Base-by-base conservation (phyloP, 2,797 vertebrate genomes). In the Philypnodon macrostomus region DNA sequence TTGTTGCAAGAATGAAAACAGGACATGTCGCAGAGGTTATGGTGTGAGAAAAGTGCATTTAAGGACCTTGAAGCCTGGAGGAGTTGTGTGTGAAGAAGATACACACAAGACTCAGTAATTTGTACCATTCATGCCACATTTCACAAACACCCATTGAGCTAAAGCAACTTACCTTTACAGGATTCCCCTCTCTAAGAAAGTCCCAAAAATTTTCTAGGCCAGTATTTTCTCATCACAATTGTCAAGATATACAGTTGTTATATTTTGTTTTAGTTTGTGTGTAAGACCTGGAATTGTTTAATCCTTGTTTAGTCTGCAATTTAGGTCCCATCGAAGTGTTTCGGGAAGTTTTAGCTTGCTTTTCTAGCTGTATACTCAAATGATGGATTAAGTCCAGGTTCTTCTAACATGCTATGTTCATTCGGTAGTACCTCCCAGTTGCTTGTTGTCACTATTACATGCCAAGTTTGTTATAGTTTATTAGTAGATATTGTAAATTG, bases 71-170 rank as follows among this genome's bases (percentile, higher is more conserved):
- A 49, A 64, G 54, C 48, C 62, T 58, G 36, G 58, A 54, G 23
- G 46, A 69, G 41, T 44, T n/a, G 13, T 64, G 65, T 60, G 56
- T 37, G 58, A 62, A 75, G 40, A 66, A 76, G 75, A 82, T 67
- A 76, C 69, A 66, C 55, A 58, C 60, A 44, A 53, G 44, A 73
- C 57, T 52, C 57, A 67, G 66, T 66, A 71, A 79, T 80, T 80
- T 81, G 77, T 79, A 67, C 62, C 58, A 53, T 82, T 83, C 77
- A 78, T 73, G 76, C 76, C 73, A 77, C 81, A 75, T 87, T 80
- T 79, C 74, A 77, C 79, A 73, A 78, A 77, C 77, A 71, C 59
- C 65, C 42, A 47, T 60, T 47, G 62, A 79, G 62, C 69, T 54
- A 47, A 61, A 71, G 66, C 60, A 46, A 63, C 68, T 48, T 51